Conservation (phyloP, 2,888 invertebrate genomes). For the Lepeophtheirus nordmannii region DNA sequence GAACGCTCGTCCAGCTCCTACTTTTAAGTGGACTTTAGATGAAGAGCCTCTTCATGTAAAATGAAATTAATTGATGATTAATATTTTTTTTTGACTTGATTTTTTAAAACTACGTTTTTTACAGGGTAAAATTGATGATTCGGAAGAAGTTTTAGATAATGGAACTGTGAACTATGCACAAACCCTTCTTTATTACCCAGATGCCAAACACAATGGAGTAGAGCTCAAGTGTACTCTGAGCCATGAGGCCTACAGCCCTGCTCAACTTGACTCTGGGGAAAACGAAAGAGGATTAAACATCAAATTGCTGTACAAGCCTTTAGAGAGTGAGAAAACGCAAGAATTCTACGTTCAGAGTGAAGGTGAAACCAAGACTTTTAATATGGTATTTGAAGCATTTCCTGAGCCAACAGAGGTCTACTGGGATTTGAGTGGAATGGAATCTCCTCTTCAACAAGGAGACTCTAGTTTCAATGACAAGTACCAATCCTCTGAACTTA, state of each 20-base stretch:
- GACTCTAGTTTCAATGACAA: constrained; percentile 9
- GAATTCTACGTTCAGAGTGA: constrained; percentile 12
- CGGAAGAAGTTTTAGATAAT: not conserved
- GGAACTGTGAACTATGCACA: constrained; percentile 14
- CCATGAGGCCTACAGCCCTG: constrained; percentile 7
- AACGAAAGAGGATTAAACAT: not conserved
- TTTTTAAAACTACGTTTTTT: not conserved
- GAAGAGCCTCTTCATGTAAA: not conserved
- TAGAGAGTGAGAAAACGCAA: constrained; percentile 1
- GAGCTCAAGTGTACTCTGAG: constrained; percentile 12
- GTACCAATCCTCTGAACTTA: not conserved
- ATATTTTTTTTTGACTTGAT: not conserved
- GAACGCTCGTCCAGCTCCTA: constrained; percentile 3
- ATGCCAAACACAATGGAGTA: constrained; percentile 17
- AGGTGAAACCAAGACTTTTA: constrained; percentile 4
- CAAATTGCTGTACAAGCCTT: constrained; percentile 13
- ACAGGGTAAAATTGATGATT: not conserved
- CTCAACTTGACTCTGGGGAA: not conserved
- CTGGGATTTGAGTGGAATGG: constrained; percentile 14
- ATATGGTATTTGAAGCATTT: constrained; percentile 1
- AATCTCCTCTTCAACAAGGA: not conserved
- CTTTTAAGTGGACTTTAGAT: not conserved
- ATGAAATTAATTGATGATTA: too few relatives aligned
- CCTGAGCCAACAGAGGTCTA: constrained; percentile 13
- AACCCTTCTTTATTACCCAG: constrained; percentile 11